These are phyloP conservation scores for Dynastes grantii DNA, from an alignment of 2,888 invertebrate genomes.

Conservation along the genomic window DNA sequence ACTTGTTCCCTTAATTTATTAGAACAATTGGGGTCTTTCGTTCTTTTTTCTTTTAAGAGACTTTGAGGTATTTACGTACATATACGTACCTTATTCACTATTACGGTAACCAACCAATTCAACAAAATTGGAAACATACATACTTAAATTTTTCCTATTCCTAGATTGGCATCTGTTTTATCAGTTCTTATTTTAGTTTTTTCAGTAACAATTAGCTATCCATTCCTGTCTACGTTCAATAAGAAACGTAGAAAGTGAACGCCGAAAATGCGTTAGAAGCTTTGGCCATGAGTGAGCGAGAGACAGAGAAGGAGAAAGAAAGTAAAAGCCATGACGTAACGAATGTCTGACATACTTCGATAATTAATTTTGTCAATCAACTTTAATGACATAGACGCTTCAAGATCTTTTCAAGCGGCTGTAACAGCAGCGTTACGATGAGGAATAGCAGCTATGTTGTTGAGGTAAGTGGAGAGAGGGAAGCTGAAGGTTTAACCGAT, in stretches of 20 bases:
- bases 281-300: background rate
- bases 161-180: background rate
- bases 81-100: too few species aligned
- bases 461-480: background rate
- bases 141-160: background rate
- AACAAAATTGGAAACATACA: too few species aligned
- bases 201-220: slow-evolving; percentile 49
- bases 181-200: background rate
- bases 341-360: slow-evolving; percentile 53
- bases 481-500: slow-evolving; percentile 24
- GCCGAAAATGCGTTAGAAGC: background rate
- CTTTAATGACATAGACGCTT: slow-evolving; percentile 44
- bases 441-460: background rate
- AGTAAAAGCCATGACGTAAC: slow-evolving; percentile 31
- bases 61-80: too few species aligned
- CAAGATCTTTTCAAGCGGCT: slow-evolving; percentile 33
- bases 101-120: too few species aligned
- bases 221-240: background rate
- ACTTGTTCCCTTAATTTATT: too few species aligned
- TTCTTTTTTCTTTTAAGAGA: too few species aligned
- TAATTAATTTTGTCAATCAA: slow-evolving; percentile 57
- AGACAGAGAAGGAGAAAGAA: background rate
- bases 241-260: background rate
- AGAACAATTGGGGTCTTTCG: too few species aligned
- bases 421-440: slow-evolving; percentile 8